phyloP scores from a whole-genome alignment of 1,140 invertebrate species.

The Maniola jurtina region DNA sequence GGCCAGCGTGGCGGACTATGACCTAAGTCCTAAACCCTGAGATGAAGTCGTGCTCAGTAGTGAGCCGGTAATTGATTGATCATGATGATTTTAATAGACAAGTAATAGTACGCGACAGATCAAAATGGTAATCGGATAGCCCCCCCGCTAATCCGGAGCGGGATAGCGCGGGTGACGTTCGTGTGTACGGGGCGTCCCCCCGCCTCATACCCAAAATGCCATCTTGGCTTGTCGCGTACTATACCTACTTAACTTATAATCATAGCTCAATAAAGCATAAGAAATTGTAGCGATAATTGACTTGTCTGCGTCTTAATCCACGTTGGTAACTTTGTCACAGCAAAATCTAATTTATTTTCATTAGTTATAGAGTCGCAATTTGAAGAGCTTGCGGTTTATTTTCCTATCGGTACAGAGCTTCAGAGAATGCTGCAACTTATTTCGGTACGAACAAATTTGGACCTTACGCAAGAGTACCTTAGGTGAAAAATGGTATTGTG shows the following conservation, averaged over 20 bases:
- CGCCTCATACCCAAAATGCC: too few relatives aligned
- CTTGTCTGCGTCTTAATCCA: slow-evolving; percentile 2
- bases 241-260: neutral
- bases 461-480: neutral
- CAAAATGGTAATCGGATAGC: too few relatives aligned
- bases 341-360: slow-evolving; percentile 7
- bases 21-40: too few relatives aligned
- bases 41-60: too few relatives aligned
- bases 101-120: too few relatives aligned
- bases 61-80: too few relatives aligned
- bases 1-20: too few relatives aligned
- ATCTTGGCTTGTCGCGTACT: too few relatives aligned
- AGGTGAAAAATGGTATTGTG: slow-evolving; percentile 1
- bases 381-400: neutral
- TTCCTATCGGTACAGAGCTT: neutral
- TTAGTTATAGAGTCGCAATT: neutral
- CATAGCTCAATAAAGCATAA: neutral
- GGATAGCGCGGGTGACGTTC: too few relatives aligned
- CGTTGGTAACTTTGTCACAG: slow-evolving; percentile 12
- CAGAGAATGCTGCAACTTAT: slow-evolving; percentile 3
- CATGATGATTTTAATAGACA: too few relatives aligned
- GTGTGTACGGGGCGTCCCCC: too few relatives aligned
- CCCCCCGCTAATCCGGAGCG: too few relatives aligned
- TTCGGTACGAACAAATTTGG: neutral
- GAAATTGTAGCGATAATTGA: neutral